These are phyloP conservation scores for Leucophenga varia DNA, from an alignment of 1,140 invertebrate species.

Conservation along the genomic window DNA sequence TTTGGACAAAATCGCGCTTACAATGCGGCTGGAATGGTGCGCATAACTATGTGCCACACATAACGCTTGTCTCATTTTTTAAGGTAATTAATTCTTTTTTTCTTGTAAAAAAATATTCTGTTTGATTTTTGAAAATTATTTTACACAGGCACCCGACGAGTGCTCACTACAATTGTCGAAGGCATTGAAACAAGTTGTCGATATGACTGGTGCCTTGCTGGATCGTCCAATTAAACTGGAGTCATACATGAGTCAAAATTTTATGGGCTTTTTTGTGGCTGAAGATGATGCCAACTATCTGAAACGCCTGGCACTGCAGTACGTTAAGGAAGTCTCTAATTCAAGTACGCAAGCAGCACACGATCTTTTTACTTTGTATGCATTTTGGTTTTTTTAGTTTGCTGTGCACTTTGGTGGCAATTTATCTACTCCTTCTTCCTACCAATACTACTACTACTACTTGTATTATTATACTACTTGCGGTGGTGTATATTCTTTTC, in stretches of 20 bases:
- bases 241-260: constrained; percentile 80
- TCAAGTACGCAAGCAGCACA: constrained; percentile 64
- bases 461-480: constrained; percentile 15
- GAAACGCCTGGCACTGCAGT: constrained; percentile 72
- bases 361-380: constrained; percentile 2
- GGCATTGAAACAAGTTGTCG: constrained; percentile 68
- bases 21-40: constrained; percentile 83
- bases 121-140: constrained; percentile 2
- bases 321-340: constrained; percentile 74
- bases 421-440: too few relatives aligned
- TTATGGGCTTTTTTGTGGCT: constrained; percentile 83
- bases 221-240: constrained; percentile 70
- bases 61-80: constrained; percentile 86
- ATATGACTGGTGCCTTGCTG: constrained; percentile 64
- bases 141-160: constrained; percentile 71
- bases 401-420: constrained; percentile 26
- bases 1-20: constrained; percentile 77
- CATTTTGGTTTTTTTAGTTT: constrained; percentile 30
- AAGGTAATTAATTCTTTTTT: constrained; percentile 62
- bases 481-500: constrained; percentile 17
- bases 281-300: constrained; percentile 75
- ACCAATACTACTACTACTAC: too few relatives aligned
- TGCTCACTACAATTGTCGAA: constrained; percentile 67
- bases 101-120: not conserved
- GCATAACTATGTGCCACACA: constrained; percentile 85